Evolutionary conservation across 2,797 vertebrate species (phyloP), one percentile per base, ranked within the genome.

Genomic region (Sebastes iracundus): DNA sequence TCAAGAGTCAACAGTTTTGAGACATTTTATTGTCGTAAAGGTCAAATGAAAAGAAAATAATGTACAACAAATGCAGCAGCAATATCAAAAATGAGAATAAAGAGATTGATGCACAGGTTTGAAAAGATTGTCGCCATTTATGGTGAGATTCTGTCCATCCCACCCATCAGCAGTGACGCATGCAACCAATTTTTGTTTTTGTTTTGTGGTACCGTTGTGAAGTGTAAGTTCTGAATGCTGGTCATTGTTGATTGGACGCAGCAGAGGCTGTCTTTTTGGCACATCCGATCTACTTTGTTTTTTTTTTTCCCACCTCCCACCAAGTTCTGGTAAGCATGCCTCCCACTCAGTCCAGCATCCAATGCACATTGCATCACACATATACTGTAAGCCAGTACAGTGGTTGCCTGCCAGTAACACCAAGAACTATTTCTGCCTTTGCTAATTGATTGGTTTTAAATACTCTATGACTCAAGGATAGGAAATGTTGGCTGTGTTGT

Each of bases 331-430:
- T 88, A 87, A 88, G 80, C 70, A 69, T 79, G 49, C 86, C 74
- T 88, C 90, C 86, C 77, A 91, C 91, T 88, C 89, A 86, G 64
- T 88, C 76, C 75, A 82, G 58, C 81, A 68, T 88, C 75, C 72
- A 76, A 73, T 79, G 64, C 58, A 71, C 72, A 75, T 80, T 84
- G 58, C 81, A 82, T 79, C 84, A 76, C 78, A 78, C 69, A 87
- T 77, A 68, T 55, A 42, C 38, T 42, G 38, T 42, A 78, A 79
- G 55, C 69, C 72, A 16, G 66, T 62, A 25, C 75, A 74, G 56
- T 61, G 67, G 65, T 64, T 79, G 38, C 33, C 66, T 83, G 68
- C 79, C 72, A 81, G 75, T 69, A 80, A 80, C 62, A 60, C 12
- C 16, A 27, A 49, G 12, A 72, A 72, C 58, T 78, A 79, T 82